A percentile compares a stretch with the other conserved stretches of the same genome.
Evolutionary conservation across 2,888 invertebrate species (phyloP).

Genomic region (Oegoconia quadripuncta): DNA sequence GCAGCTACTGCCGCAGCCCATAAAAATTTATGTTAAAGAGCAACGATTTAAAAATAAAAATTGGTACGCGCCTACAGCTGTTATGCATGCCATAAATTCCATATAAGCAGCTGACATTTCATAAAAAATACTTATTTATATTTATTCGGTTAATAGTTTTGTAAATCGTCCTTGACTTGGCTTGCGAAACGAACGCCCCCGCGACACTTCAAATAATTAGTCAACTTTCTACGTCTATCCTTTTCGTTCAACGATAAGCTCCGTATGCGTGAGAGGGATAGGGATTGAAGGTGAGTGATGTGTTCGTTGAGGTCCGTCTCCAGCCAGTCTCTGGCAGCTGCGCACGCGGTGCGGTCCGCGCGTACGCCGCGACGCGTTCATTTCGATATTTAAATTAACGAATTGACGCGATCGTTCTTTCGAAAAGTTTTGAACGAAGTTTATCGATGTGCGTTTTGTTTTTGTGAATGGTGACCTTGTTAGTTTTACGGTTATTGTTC

Average conservation of each 20-base stretch:
- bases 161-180: conserved; percentile 63
- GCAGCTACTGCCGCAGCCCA: conserved; percentile 1
- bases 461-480: conserved; percentile 38
- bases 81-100: conserved; percentile 29
- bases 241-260: conserved; percentile 35
- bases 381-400: conserved; percentile 46
- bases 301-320: conserved; percentile 48
- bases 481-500: conserved; percentile 17
- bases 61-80: conserved; percentile 31
- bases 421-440: conserved; percentile 51
- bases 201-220: conserved; percentile 38
- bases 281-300: conserved; percentile 48
- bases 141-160: conserved; percentile 48
- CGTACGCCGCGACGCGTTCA: conserved; percentile 34
- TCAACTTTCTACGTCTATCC: conserved; percentile 38
- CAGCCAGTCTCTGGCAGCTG: conserved; percentile 68
- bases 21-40: conserved; percentile 2
- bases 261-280: conserved; percentile 39
- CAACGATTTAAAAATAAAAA: conserved; percentile 39
- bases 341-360: conserved; percentile 62
- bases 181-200: conserved; percentile 59
- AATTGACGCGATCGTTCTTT: conserved; percentile 47
- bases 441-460: conserved; percentile 52
- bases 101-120: conserved; percentile 51
- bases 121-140: conserved; percentile 40